Evolutionary conservation across 2,797 vertebrate species (phyloP).

Genomic region (Percopsis omiscomaycus): DNA sequence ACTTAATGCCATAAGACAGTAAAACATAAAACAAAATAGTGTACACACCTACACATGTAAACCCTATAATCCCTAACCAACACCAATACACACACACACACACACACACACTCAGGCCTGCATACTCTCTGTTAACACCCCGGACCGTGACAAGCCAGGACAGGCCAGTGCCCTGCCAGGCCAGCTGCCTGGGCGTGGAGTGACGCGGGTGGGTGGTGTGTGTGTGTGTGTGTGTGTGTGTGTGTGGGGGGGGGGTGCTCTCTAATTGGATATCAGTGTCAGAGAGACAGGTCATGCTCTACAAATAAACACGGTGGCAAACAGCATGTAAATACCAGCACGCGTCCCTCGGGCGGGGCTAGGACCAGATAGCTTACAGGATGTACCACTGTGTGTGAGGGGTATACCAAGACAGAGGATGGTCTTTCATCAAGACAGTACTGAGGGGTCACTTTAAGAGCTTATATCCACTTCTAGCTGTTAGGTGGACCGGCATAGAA

Average conservation of each 20-base stretch:
- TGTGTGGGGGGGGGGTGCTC: not conserved
- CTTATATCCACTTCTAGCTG: too few species aligned
- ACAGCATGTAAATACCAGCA: slow-evolving; percentile 37
- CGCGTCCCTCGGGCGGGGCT: slow-evolving; percentile 1
- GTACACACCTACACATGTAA: slow-evolving; percentile 13
- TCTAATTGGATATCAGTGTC: slow-evolving; percentile 51
- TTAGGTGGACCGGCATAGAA: too few species aligned
- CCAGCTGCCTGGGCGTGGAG: slow-evolving; percentile 58
- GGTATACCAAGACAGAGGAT: not conserved
- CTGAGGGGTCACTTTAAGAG: too few species aligned
- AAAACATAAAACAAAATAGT: too few species aligned
- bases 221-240: too few species aligned
- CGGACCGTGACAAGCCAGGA: not conserved
- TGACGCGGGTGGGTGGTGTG: slow-evolving; percentile 33
- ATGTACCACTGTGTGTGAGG: not conserved
- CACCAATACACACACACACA: slow-evolving; percentile 11
- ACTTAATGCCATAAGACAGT: too few species aligned
- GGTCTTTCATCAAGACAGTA: too few species aligned
- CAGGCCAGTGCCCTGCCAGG: not conserved
- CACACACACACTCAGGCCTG: not conserved
- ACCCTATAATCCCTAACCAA: not conserved
- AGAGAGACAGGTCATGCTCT: slow-evolving; percentile 45
- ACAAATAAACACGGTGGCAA: slow-evolving; percentile 40
- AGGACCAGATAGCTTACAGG: slow-evolving; percentile 18
- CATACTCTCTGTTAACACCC: too few species aligned